Percentiles rank a stretch among this genome's conserved stretches.
phyloP scores from a whole-genome alignment of 2,888 invertebrate species.

The Tromatobia lineatoria region DNA sequence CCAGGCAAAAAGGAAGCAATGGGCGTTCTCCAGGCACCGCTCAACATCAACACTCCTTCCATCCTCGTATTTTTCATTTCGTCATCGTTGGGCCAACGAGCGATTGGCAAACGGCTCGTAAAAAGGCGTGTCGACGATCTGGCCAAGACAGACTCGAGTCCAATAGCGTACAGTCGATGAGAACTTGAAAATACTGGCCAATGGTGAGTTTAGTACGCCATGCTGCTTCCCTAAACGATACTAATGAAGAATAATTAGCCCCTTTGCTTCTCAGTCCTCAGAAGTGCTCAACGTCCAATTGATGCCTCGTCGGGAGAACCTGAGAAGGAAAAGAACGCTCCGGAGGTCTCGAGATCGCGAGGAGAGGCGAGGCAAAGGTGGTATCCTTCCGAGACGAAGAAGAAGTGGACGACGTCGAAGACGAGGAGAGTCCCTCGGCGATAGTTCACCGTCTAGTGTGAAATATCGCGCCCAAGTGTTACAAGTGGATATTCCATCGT shows the following conservation, averaged over 20 bases:
- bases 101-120: slow-evolving; percentile 64
- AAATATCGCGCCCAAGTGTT: slow-evolving; percentile 86
- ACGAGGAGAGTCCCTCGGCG: slow-evolving; percentile 70
- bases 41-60: slow-evolving; percentile 41
- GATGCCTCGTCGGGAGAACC: slow-evolving; percentile 2
- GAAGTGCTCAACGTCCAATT: slow-evolving; percentile 4
- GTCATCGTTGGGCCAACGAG: not conserved
- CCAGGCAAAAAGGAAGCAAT: slow-evolving; percentile 30
- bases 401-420: slow-evolving; percentile 63
- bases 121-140: slow-evolving; percentile 58
- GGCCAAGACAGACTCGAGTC: slow-evolving; percentile 53
- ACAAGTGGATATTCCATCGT: slow-evolving; percentile 76
- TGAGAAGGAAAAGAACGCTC: slow-evolving; percentile 27
- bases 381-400: slow-evolving; percentile 53
- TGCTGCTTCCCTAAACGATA: slow-evolving; percentile 63
- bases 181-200: slow-evolving; percentile 57
- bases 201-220: slow-evolving; percentile 62
- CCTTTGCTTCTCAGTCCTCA: not conserved
- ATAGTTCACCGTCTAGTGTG: slow-evolving; percentile 83
- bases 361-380: slow-evolving; percentile 39
- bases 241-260: slow-evolving; percentile 71
- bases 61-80: slow-evolving; percentile 14
- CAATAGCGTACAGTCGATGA: slow-evolving; percentile 58
- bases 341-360: slow-evolving; percentile 52
- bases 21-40: slow-evolving; percentile 57